Evolutionary conservation across 2,888 invertebrate species (phyloP).

Genomic region (Blastobasis lacticolella): DNA sequence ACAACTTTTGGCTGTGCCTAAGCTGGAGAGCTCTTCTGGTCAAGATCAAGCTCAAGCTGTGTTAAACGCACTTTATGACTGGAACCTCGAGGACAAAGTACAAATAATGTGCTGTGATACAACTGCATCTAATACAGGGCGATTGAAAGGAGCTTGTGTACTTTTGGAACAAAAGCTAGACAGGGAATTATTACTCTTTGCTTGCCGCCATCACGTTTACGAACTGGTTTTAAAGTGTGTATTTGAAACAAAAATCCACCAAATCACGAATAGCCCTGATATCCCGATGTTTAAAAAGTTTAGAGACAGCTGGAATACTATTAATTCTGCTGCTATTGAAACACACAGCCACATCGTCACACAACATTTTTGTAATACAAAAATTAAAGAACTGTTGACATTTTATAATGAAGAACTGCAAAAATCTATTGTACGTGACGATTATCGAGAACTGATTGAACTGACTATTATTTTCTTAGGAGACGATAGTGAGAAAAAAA

Average conservation of each 20-base stretch:
- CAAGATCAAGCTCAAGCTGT: no score
- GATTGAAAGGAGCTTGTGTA: conserved; percentile 11
- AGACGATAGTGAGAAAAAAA: no score
- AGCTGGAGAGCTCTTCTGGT: no score
- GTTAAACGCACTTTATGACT: conserved; percentile 10
- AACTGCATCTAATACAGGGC: no score
- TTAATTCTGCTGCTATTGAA: no score
- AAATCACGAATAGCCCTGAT: conserved; percentile 5
- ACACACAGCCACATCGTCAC: background rate
- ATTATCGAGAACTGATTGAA: no score
- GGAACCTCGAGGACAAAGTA: conserved; percentile 13
- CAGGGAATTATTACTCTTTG: conserved; percentile 10
- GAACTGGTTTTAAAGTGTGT: conserved; percentile 10
- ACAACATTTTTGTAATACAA: background rate
- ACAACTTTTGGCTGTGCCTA: no score
- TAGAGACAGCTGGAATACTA: conserved; percentile 6
- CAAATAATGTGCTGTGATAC: conserved; percentile 14
- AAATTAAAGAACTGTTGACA: background rate
- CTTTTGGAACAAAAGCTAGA: conserved; percentile 8
- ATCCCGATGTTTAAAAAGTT: conserved; percentile 10
- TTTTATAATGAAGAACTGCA: conserved; percentile 1
- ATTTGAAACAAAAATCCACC: conserved; percentile 7
- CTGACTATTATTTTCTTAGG: no score
- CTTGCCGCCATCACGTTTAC: conserved; percentile 13
- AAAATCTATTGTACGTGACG: no score